These are phyloP conservation scores for Therioaphis trifolii DNA, from an alignment of 2,888 invertebrate species.

Conservation along the genomic window DNA sequence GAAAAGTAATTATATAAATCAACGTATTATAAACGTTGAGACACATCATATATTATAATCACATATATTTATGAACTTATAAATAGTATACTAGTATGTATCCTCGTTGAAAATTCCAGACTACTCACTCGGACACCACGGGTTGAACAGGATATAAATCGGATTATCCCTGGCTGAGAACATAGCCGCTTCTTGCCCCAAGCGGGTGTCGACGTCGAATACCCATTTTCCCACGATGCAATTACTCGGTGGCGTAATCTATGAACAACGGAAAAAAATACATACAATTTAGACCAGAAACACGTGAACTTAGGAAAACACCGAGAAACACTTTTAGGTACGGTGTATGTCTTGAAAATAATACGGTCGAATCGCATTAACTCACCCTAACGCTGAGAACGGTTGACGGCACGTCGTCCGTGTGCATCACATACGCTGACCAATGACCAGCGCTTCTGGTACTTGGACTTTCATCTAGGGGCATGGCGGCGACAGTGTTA, in stretches of 20 bases:
- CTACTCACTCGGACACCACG: constrained; percentile 77
- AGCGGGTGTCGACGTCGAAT: constrained; percentile 84
- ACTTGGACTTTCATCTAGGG: constrained; percentile 76
- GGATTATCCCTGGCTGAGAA: constrained; percentile 63
- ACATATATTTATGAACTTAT: no score
- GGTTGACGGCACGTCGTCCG: constrained; percentile 70
- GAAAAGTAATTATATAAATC: no score
- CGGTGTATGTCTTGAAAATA: no score
- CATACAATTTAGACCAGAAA: not conserved
- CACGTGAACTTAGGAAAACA: not conserved
- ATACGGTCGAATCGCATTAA: no score
- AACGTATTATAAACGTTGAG: no score
- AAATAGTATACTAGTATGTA: no score
- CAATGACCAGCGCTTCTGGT: constrained; percentile 77
- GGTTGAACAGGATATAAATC: constrained; percentile 77
- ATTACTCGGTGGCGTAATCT: constrained; percentile 79
- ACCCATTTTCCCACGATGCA: constrained; percentile 86
- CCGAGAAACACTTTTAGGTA: not conserved
- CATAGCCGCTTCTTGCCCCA: constrained; percentile 76
- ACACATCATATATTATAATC: no score
- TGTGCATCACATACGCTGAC: constrained; percentile 79
- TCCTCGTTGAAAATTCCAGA: no score
- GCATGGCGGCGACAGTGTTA: constrained; percentile 81
- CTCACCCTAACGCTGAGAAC: constrained; percentile 31
- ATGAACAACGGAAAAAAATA: constrained; percentile 66